Conservation (phyloP, 2,888 invertebrate species). For the Empis livida region DNA sequence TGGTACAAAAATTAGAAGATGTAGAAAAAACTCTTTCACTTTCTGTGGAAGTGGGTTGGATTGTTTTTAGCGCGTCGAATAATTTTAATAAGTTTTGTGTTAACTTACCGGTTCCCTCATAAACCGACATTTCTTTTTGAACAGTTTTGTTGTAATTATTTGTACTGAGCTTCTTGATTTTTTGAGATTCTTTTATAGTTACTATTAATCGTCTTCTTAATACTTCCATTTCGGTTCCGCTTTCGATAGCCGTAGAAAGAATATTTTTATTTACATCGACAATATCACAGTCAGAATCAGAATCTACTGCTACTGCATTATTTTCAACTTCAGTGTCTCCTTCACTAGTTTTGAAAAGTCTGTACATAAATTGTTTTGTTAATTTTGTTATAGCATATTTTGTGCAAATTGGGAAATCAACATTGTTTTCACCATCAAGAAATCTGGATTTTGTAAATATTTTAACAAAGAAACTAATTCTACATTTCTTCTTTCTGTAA, state of each 20-base stretch:
- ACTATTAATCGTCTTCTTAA: neutral
- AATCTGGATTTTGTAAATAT: neutral
- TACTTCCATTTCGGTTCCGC: neutral
- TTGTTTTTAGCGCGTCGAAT: neutral
- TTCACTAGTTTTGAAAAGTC: no score
- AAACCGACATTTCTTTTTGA: neutral
- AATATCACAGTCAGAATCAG: no score
- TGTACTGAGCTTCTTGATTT: neutral
- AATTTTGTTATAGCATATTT: no score
- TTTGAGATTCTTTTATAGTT: neutral
- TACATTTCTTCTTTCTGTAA: no score
- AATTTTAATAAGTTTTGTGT: neutral
- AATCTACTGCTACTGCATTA: no score
- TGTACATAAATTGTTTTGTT: no score
- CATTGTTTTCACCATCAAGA: neutral
- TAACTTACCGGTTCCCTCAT: neutral
- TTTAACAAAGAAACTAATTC: neutral
- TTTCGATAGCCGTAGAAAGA: neutral
- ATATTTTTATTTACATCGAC: neutral
- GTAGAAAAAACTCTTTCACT: neutral
- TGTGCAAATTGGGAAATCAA: neutral
- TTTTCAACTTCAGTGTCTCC: no score
- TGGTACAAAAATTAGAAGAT: neutral
- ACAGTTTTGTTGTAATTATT: neutral
- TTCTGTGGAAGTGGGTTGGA: neutral